These are phyloP conservation scores for Chelonoidis abingdonii DNA, from an alignment of 2,113 vertebrate genomes.

Conservation along the genomic window DNA sequence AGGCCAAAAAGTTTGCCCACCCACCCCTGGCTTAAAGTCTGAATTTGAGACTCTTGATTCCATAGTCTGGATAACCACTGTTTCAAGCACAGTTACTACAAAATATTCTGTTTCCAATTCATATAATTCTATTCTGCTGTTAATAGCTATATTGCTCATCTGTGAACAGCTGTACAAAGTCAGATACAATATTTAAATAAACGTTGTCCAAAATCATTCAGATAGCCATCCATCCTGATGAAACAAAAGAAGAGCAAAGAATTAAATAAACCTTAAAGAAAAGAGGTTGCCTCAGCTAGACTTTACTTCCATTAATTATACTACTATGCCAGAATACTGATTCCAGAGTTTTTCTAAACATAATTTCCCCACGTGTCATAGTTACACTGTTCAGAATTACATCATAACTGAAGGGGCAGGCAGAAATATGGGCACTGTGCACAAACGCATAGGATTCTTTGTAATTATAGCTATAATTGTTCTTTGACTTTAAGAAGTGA, in stretches of 20 bases:
- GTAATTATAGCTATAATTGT: not conserved
- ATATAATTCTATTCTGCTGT: not conserved
- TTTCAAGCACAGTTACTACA: not conserved
- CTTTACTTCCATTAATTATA: not conserved
- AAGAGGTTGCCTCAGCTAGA: not conserved
- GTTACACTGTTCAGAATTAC: not conserved
- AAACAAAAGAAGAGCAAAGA: not conserved
- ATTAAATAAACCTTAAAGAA: not conserved
- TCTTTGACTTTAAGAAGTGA: not conserved
- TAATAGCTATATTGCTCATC: not conserved
- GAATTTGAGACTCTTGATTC: conserved; percentile 36
- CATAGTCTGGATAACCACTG: not conserved
- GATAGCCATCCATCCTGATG: fast-evolving
- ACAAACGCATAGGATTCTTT: fast-evolving
- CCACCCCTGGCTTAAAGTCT: not conserved
- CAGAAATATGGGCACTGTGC: not conserved
- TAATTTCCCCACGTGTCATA: not conserved
- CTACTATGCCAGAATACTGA: not conserved
- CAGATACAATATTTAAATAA: not conserved
- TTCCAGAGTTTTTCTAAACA: not conserved
- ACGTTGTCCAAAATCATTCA: not conserved
- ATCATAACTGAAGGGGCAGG: not conserved
- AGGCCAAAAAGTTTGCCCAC: no score
- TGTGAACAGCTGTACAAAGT: not conserved
- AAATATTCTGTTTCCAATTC: not conserved